Conservation (phyloP, 2,888 invertebrate genomes). For the Maniola hyperantus region DNA sequence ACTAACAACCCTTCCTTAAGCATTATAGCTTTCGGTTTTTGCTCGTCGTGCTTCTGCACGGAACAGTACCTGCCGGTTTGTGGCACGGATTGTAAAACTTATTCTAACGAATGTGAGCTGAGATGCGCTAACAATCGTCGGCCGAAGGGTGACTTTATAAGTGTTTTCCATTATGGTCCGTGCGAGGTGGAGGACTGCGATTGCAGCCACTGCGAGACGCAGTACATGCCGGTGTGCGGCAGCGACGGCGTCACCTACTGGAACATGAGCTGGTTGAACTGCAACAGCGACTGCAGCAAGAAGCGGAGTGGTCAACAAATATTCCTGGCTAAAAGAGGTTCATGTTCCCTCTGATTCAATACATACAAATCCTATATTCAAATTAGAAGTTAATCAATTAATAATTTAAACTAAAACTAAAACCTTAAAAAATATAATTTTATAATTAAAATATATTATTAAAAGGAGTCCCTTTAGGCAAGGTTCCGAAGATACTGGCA, state of each 20-base stretch:
- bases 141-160: constrained; percentile 27
- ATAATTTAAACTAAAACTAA: too few relatives aligned
- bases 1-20: constrained; percentile 35
- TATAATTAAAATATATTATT: too few relatives aligned
- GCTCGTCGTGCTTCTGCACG: constrained; percentile 46
- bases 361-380: too few relatives aligned
- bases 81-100: constrained; percentile 48
- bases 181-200: constrained; percentile 40
- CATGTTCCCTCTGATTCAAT: not conserved
- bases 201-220: constrained; percentile 40
- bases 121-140: constrained; percentile 45
- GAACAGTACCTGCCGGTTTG: constrained; percentile 47
- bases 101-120: constrained; percentile 47
- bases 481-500: too few relatives aligned
- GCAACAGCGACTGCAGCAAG: constrained; percentile 43
- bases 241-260: constrained; percentile 46
- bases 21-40: constrained; percentile 43
- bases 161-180: constrained; percentile 37
- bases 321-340: not conserved
- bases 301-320: not conserved
- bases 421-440: too few relatives aligned
- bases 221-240: constrained; percentile 48
- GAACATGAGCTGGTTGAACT: constrained; percentile 49
- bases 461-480: too few relatives aligned
- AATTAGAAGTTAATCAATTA: too few relatives aligned